A percentile compares a stretch with the other conserved stretches of the same genome.
phyloP scores from a whole-genome alignment of 2,797 vertebrate genomes.

The Eptatretus atami region DNA sequence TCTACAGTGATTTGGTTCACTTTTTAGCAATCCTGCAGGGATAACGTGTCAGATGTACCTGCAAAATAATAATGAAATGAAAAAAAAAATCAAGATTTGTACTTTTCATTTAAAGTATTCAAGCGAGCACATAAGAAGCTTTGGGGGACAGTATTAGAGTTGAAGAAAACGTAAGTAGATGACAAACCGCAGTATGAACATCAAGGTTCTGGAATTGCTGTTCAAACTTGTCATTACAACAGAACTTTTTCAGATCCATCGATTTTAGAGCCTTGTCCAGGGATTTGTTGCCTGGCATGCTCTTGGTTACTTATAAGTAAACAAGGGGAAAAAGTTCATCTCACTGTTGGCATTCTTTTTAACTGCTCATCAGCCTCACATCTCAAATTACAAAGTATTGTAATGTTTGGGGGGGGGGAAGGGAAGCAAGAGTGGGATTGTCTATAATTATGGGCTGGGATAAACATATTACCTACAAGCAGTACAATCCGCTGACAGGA shows the following conservation, averaged over 20 bases:
- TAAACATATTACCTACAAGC: no score
- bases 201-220: slow-evolving; percentile 77
- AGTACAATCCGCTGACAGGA: no score
- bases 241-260: slow-evolving; percentile 86
- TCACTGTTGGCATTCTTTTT: background rate
- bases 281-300: slow-evolving; percentile 68
- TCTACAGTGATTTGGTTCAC: no score
- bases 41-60: no score
- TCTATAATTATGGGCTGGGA: no score
- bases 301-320: slow-evolving; percentile 50
- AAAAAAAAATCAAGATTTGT: no score
- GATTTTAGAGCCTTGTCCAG: slow-evolving; percentile 59
- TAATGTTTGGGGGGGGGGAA: background rate
- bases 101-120: no score
- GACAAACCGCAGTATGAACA: slow-evolving; percentile 62
- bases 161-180: no score
- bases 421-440: background rate
- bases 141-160: no score
- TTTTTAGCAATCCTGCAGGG: no score
- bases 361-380: background rate
- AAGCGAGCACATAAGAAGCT: no score
- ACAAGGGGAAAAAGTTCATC: background rate
- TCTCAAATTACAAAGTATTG: background rate
- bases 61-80: no score
- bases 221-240: slow-evolving; percentile 81